Base-by-base conservation (phyloP, 2,888 invertebrate genomes). In the Furcula furcula region DNA sequence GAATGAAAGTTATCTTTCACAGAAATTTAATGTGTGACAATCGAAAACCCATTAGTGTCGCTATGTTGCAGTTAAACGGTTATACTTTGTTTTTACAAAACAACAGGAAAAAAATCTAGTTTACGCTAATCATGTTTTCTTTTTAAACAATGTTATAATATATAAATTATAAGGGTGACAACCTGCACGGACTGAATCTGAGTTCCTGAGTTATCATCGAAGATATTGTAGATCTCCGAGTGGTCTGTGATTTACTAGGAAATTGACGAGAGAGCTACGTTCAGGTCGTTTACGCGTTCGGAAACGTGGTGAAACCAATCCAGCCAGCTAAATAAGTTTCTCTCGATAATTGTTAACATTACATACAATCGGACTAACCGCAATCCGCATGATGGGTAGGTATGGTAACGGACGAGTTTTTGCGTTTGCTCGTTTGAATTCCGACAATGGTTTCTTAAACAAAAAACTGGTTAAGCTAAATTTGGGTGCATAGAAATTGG, bases 371-470 rank as follows among this genome's bases (percentile, higher is more conserved):
- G 56, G 55, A 65, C 55, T 55, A 69, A 78, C 76, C 77, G 68
- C 79, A 80, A 62, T 62, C 60, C 55, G 55, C 58, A 60, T 65
- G 51, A 59, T 60, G 53, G 55, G 38, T 60, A 52, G 55, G 38
- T 59, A 59, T 54, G 54, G 60, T 78, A 77, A 77, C 77, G 76
- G 76, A 51, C 55, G 34, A 39, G 61, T 79, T 78, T 79, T 80
- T 76, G 65, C 65, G 38, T 55, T 54, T 41, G 38, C 59, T 68
- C 53, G 68, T 74, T 74, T 65, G 56, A 52, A 58, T 54, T 66
- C 54, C 54, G 55, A 67, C 64, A 67, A 65, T 65, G 55, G 55
- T 52, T 55, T 54, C 57, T 52, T 64, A 67, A 70, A 66, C 71
- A 72, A 74, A 66, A 76, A 70, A 70, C 58, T 62, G 41, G 61